Base-by-base conservation (phyloP, 2,113 vertebrate species). In the Saguinus imperator region DNA sequence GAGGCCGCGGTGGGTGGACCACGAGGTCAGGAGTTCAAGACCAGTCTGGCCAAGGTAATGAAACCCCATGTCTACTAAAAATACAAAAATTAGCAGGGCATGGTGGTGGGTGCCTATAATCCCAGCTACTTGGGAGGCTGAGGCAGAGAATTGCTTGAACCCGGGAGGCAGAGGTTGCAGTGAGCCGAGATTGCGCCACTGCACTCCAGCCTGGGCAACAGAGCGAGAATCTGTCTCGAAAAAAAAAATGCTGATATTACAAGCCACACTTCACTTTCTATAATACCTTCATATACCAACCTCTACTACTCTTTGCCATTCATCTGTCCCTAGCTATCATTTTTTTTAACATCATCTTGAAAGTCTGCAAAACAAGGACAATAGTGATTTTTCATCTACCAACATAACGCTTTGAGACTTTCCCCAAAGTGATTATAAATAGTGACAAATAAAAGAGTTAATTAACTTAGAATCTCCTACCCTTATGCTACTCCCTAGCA, bases 381-480 rank as follows among this genome's bases (percentile, higher is more conserved):
- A 93, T 52, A 13, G 35, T 75, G 66, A 13, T 48, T 76, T 94
- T 87, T 83, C 57, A 81, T 95, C 82, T 66, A 73, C 25, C 57
- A 91, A 93, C 18, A 83, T 82, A 79, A 75, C 27, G n/a, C 45
- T 95, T 77, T 83, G 43, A 89, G 50, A 94, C 14, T 29, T 86
- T 89, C 27, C 37, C 45, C 3, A 35, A 95, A 97, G 61, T 76
- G 68, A 90, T 77, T 94, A 86, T 91, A 93, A 91, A 96, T 86
- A 94, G 45, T 85, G 66, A 97, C 40, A 83, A 68, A 89, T 5
- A 94, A 55, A 86, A 94, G 35, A 89, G 83, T 75, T 96, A 70
- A 96, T 83, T 93, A 90, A 93, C 73, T 95, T 93, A 83, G 72
- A 93, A 64, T 93, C 85, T 87, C 57, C 75, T 87, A 76, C 43